Percentiles rank a stretch among this genome's conserved stretches.
Evolutionary conservation across 2,797 vertebrate species (phyloP).

Genomic region (Erpetoichthys calabaricus): DNA sequence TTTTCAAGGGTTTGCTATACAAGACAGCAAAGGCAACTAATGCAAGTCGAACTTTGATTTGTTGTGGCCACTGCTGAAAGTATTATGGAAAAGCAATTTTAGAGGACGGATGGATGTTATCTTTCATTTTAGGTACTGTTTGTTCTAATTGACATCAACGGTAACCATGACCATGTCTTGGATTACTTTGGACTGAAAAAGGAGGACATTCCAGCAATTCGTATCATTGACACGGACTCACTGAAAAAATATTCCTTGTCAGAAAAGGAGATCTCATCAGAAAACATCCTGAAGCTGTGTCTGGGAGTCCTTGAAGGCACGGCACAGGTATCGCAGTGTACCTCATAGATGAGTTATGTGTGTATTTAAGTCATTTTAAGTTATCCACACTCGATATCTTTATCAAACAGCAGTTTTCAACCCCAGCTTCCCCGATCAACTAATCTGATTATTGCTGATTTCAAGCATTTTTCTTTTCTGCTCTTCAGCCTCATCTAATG

Average conservation of each 20-base stretch:
- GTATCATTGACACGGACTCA: conserved; percentile 58
- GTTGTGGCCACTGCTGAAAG: no score
- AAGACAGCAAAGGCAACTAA: no score
- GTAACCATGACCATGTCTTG: conserved; percentile 39
- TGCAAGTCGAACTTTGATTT: no score
- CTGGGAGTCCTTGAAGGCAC: conserved; percentile 49
- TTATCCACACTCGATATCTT: no score
- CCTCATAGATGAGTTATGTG: no score
- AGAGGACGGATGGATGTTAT: background rate
- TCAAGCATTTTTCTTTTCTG: background rate
- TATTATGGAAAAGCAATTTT: background rate
- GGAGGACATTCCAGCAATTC: conserved; percentile 44
- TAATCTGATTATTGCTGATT: no score
- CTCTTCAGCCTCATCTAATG: conserved; percentile 44
- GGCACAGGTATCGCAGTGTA: conserved; percentile 49
- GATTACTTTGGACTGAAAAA: conserved; percentile 60
- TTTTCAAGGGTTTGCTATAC: no score
- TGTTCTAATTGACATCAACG: conserved; percentile 49
- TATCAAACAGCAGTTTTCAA: no score
- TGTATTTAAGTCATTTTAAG: no score
- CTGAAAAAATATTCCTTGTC: conserved; percentile 53
- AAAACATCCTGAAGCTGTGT: conserved; percentile 42
- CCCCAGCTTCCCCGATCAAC: background rate
- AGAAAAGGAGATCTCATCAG: conserved; percentile 21
- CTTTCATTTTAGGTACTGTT: conserved; percentile 60